phyloP scores from a whole-genome alignment of 2,888 invertebrate species.

The Nymphalis c-album region DNA sequence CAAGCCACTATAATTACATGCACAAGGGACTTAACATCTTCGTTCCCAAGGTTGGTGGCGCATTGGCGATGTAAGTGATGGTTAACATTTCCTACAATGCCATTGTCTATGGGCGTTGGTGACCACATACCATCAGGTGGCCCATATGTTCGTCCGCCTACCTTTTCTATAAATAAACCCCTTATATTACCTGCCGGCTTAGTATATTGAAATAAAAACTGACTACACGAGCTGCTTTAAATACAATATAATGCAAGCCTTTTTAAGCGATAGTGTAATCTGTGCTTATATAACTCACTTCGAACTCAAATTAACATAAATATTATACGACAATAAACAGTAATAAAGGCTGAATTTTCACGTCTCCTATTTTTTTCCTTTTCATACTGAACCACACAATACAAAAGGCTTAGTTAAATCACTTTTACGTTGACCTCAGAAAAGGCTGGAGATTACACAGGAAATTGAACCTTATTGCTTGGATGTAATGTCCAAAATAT shows the following conservation, averaged over 20 bases:
- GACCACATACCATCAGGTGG: no score
- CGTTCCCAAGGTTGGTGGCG: no score
- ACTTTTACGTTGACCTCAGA: constrained; percentile 25
- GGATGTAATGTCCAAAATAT: constrained; percentile 17
- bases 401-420: constrained; percentile 30
- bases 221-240: not conserved
- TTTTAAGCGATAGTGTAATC: not conserved
- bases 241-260: not conserved
- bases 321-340: constrained; percentile 4
- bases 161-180: no score
- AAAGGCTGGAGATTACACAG: constrained; percentile 5
- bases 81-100: no score
- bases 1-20: no score
- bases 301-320: not conserved
- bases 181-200: no score
- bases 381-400: constrained; percentile 19
- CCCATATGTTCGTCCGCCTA: no score
- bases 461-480: constrained; percentile 24
- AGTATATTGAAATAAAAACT: no score
- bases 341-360: constrained; percentile 6
- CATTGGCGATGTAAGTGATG: no score
- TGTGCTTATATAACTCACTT: not conserved
- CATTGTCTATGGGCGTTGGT: no score
- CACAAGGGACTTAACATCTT: no score
- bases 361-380: constrained; percentile 12